phyloP scores from a whole-genome alignment of 2,888 invertebrate species.

The Drosophila neotestacea region DNA sequence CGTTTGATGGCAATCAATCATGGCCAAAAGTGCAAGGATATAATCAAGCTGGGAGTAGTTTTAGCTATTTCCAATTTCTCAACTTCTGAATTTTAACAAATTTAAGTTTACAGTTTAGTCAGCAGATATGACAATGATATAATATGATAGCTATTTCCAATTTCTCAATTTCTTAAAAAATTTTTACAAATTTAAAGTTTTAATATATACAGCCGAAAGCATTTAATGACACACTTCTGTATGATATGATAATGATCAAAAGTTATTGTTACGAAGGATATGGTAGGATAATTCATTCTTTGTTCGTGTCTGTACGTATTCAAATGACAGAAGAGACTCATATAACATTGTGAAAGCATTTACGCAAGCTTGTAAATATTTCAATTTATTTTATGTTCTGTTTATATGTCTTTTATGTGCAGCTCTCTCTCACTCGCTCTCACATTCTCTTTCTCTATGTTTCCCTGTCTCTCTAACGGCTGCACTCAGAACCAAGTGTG shows the following conservation, averaged over 20 bases:
- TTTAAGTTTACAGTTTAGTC: no score
- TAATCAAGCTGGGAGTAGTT: no score
- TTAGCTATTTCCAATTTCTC: no score
- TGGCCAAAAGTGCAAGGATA: no score
- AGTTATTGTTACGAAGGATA: constrained; percentile 44
- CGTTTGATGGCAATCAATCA: not conserved
- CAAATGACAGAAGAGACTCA: constrained; percentile 63
- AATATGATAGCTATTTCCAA: no score
- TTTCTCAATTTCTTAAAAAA: no score
- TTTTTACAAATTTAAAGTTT: not conserved
- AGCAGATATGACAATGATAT: no score
- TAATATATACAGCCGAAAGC: not conserved
- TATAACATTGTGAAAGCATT: constrained; percentile 73
- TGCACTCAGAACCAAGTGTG: constrained; percentile 58
- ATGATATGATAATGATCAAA: constrained; percentile 18
- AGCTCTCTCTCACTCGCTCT: constrained; percentile 35
- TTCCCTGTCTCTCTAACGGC: constrained; percentile 15
- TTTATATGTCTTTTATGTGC: constrained; percentile 73
- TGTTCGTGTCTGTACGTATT: constrained; percentile 43
- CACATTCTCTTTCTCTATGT: not conserved
- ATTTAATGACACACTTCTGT: not conserved
- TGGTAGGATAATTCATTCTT: constrained; percentile 30
- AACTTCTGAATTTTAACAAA: no score
- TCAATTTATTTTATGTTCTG: constrained; percentile 77
- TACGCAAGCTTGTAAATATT: constrained; percentile 77